Conservation (phyloP, 92 coral and sea anemone genomes). For the Palythoa heliodiscus region DNA sequence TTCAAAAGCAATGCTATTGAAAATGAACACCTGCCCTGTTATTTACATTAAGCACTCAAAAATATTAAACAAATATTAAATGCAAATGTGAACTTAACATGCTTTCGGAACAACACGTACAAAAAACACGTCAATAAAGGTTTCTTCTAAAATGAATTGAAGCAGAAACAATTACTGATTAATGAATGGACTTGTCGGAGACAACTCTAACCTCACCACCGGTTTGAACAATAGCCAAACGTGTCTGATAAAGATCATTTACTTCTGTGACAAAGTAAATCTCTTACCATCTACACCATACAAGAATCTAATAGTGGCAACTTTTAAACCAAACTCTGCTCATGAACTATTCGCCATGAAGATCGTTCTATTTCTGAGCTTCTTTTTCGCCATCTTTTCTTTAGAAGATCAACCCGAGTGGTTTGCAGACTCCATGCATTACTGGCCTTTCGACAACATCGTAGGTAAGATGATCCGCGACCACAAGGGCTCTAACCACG, state of each 20-base stretch:
- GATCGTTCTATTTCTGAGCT: conserved; percentile 51
- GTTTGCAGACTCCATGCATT: conserved; percentile 73
- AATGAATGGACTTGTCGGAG: background rate
- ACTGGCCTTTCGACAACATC: conserved; percentile 89
- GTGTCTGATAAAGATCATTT: background rate
- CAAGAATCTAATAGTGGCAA: background rate
- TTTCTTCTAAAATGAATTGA: conserved; percentile 12
- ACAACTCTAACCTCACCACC: background rate
- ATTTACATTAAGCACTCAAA: conserved; percentile 25
- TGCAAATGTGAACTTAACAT: conserved; percentile 22
- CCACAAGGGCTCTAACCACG: conserved; percentile 64
- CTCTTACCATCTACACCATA: background rate
- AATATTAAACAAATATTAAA: conserved; percentile 12
- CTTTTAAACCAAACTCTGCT: background rate
- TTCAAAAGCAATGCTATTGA: conserved; percentile 2
- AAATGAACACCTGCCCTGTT: conserved; percentile 14
- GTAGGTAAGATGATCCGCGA: conserved; percentile 52
- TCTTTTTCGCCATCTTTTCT: conserved; percentile 65
- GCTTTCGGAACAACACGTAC: background rate
- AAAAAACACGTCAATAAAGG: background rate
- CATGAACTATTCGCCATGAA: conserved; percentile 22
- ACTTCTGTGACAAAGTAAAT: background rate
- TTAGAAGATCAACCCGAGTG: conserved; percentile 72
- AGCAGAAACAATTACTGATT: conserved; percentile 20
- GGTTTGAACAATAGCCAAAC: background rate